These are phyloP conservation scores for Nematolebias whitei DNA, from an alignment of 2,113 vertebrate genomes.

Conservation along the genomic window DNA sequence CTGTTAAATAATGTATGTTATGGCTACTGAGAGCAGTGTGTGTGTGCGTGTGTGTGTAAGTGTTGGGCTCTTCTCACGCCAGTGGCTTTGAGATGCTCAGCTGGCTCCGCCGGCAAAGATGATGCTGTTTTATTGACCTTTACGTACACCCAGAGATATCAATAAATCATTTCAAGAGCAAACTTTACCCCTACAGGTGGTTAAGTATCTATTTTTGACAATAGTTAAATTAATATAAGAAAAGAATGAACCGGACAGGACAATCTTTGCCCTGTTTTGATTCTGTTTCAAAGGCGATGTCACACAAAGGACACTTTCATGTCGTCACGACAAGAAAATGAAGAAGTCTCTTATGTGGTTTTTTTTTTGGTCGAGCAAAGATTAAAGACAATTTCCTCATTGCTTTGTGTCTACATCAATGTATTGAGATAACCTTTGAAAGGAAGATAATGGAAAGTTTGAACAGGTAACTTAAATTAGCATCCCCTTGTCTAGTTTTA, in stretches of 20 bases:
- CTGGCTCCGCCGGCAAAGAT: conserved; percentile 20
- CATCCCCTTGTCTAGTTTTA: too few species aligned
- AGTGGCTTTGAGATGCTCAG: conserved; percentile 40
- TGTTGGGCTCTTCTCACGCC: conserved; percentile 50
- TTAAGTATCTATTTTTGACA: neutral
- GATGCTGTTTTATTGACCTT: conserved; percentile 34
- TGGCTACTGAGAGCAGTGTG: conserved; percentile 50
- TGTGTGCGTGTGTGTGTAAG: conserved; percentile 11
- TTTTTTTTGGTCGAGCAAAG: neutral
- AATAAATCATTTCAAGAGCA: conserved; percentile 13
- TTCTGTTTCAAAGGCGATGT: too few species aligned
- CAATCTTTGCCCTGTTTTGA: neutral
- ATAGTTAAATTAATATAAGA: neutral
- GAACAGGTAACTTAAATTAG: conserved; percentile 31
- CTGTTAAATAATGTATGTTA: conserved; percentile 75
- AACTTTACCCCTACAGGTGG: conserved; percentile 30
- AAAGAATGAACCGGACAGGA: neutral
- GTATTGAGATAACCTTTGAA: conserved; percentile 2
- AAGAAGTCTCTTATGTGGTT: conserved; percentile 13
- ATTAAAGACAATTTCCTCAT: neutral
- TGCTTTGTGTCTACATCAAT: neutral
- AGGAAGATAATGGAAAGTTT: conserved; percentile 32
- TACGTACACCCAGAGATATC: neutral
- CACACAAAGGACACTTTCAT: too few species aligned
- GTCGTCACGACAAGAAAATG: neutral